A percentile compares a stretch with the other conserved stretches of the same genome.
These are phyloP conservation scores for Chironomus riparius DNA, from an alignment of 2,888 invertebrate genomes.

Conservation along the genomic window DNA sequence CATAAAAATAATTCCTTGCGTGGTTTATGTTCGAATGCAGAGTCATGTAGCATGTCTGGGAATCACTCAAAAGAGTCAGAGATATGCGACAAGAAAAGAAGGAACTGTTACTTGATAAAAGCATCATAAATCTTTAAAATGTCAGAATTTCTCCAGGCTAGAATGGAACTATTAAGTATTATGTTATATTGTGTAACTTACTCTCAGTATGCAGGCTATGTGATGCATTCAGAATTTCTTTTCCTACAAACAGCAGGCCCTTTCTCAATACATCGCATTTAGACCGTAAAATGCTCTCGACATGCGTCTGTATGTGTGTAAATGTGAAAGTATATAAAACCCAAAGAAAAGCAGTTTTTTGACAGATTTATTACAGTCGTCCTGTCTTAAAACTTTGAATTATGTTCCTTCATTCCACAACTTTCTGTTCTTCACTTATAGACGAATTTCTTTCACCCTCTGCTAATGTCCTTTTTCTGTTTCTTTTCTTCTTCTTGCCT, in stretches of 20 bases:
- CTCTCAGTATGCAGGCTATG: neutral
- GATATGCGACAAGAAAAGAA: neutral
- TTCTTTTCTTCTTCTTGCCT: neutral
- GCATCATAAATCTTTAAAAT: conserved; percentile 15
- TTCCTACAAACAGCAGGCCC: conserved; percentile 14
- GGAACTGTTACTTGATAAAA: conserved; percentile 7
- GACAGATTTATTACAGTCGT: conserved; percentile 26
- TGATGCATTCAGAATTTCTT: neutral
- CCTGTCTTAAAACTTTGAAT: conserved; percentile 25
- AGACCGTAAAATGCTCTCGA: neutral
- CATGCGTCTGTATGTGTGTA: neutral
- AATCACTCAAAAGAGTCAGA: conserved; percentile 4
- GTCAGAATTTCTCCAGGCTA: neutral
- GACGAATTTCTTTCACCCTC: conserved; percentile 11
- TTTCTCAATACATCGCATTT: conserved; percentile 16
- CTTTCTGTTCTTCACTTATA: conserved; percentile 6
- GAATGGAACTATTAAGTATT: neutral
- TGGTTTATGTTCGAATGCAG: neutral
- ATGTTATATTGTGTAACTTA: conserved; percentile 20
- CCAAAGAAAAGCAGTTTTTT: conserved; percentile 17
- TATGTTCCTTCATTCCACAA: conserved; percentile 20
- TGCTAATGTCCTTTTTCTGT: conserved; percentile 19
- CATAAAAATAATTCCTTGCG: neutral
- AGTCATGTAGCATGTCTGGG: neutral
- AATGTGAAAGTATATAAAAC: conserved; percentile 11